Base-by-base conservation (phyloP, 2,113 vertebrate genomes). In the Pelmatolapia mariae region DNA sequence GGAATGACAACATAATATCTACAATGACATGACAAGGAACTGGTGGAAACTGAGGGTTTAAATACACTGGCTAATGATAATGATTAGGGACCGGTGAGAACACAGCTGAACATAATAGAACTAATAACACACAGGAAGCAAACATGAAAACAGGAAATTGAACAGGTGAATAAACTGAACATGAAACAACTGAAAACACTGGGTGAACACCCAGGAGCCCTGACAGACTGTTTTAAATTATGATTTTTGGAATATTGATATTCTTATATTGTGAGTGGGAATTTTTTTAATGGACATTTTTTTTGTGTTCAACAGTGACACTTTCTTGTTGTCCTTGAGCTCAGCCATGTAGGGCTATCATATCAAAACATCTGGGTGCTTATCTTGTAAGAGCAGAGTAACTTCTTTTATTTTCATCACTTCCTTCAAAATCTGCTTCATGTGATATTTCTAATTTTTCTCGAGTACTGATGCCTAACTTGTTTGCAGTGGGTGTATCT, bases 1-100 rank as follows among this genome's bases (percentile, higher is more conserved):
- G 9, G 50, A 53, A n/a, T 0, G 50, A n/a, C 0, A 53, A 53
- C 50, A 53, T 53, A 3, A 3, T 10, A 53, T 53, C 50, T 6
- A 53, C 50, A n/a, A 53, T 53, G 50, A 53, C 50, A 53, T 2
- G 50, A 53, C 19, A 53, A 53, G 50, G 19, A 53, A n/a, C 52
- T 6, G 52, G 52, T 53, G 19, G 52, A 53, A 53, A n/a, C 2
- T 53, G 0, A n/a, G 5, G 52, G 52, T 53, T 53, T n/a, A 10
- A 53, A 53, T 53, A 53, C 19, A 53, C 19, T 53, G 52, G 52
- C 0, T 50, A 50, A 50, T 1, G 47, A 50, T 50, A 19, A 19
- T 19, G 47, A 50, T 50, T 50, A 52, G 47, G 47, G 47, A 52
- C 47, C 8, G 1, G 47, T 52, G 47, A 50, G 47, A 50, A 19